phyloP scores from a whole-genome alignment of 2,797 vertebrate genomes.

The Chaunax sp. region DNA sequence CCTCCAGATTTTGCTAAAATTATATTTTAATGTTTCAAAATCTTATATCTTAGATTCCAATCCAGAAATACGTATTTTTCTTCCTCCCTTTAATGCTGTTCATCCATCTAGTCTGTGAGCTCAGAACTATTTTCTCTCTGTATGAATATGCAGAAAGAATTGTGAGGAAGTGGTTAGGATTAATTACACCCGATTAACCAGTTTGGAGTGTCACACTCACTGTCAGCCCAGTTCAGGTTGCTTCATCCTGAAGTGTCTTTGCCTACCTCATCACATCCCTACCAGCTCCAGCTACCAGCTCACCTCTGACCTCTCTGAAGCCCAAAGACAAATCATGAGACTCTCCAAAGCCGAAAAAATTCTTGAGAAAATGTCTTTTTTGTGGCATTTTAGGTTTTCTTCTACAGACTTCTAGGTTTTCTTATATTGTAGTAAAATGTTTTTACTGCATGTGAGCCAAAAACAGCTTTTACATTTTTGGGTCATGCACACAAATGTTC shows the following conservation, averaged over 20 bases:
- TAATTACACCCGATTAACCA: no score
- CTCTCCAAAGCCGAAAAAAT: no score
- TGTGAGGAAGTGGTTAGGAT: no score
- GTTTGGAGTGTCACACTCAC: no score
- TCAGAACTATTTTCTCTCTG: no score
- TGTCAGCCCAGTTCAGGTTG: neutral
- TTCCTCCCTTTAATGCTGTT: no score
- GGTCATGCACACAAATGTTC: neutral
- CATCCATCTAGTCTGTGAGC: no score
- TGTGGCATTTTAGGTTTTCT: neutral
- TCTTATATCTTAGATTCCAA: neutral
- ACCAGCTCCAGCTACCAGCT: neutral
- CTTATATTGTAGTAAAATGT: conserved; percentile 1
- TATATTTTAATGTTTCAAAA: conserved; percentile 11
- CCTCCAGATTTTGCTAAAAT: conserved; percentile 9
- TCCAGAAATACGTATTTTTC: no score
- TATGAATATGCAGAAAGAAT: no score
- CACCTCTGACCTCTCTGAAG: conserved; percentile 15
- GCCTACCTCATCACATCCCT: conserved; percentile 5
- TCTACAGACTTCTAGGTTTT: neutral
- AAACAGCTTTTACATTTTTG: neutral
- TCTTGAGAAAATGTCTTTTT: neutral
- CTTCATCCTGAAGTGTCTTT: conserved; percentile 21
- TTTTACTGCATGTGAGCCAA: neutral
- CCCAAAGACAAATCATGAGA: no score